Percentiles rank a stretch among this genome's conserved stretches.
These are phyloP conservation scores for Phodopus roborovskii DNA, from an alignment of 2,113 vertebrate genomes.

Conservation along the genomic window DNA sequence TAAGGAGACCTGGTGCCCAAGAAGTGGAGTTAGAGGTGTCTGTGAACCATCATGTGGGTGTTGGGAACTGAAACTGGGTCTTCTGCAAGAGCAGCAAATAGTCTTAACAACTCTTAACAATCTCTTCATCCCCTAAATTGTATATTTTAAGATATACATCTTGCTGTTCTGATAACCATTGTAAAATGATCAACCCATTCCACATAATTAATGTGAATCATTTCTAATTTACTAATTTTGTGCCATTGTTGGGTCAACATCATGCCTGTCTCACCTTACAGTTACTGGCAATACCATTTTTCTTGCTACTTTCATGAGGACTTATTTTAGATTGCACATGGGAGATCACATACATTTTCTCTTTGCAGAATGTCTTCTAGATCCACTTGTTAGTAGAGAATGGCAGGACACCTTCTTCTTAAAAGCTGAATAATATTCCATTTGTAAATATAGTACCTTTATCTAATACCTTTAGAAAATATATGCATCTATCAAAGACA, in stretches of 20 bases:
- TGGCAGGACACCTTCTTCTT: neutral
- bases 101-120: neutral
- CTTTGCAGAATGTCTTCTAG: neutral
- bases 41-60: no score
- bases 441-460: neutral
- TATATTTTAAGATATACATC: neutral
- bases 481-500: neutral
- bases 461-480: neutral
- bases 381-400: neutral
- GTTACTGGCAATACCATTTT: neutral
- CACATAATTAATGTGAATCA: neutral
- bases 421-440: neutral
- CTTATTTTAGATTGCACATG: neutral
- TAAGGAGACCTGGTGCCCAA: neutral
- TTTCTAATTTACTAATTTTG: neutral
- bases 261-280: neutral
- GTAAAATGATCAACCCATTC: neutral
- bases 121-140: no score
- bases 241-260: neutral
- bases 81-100: neutral
- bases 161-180: neutral
- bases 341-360: neutral
- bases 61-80: neutral
- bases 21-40: neutral
- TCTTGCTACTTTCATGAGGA: neutral